Evolutionary conservation across 2,113 vertebrate species (phyloP).

Genomic region (Antigone vipio): DNA sequence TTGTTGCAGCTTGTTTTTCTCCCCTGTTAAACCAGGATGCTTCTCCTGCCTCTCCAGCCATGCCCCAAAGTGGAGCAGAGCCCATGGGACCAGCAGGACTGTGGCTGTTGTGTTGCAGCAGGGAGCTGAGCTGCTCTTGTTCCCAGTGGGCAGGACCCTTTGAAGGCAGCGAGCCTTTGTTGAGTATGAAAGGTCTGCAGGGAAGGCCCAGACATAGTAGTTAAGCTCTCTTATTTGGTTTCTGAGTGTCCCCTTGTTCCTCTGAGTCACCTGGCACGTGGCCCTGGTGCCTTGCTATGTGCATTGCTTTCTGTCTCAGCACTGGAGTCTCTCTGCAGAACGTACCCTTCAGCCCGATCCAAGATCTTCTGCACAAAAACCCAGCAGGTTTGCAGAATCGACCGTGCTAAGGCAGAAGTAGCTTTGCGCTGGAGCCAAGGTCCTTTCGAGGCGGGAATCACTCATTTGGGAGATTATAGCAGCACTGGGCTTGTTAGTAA

Average conservation of each 20-base stretch:
- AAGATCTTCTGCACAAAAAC: background rate
- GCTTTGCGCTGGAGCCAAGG: background rate
- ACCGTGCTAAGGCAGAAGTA: conserved; percentile 38
- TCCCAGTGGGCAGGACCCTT: background rate
- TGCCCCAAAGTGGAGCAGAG: background rate
- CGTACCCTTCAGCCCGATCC: background rate
- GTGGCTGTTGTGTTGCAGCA: background rate
- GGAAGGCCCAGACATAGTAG: background rate
- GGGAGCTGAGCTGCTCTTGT: background rate
- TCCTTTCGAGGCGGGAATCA: conserved; percentile 20
- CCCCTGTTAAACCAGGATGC: background rate
- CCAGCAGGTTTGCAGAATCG: background rate
- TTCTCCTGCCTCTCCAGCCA: background rate
- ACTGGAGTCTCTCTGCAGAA: conserved; percentile 11
- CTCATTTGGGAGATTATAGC: conserved; percentile 9
- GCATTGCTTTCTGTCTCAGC: background rate
- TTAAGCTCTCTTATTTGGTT: background rate
- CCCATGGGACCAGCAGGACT: background rate
- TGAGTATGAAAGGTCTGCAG: background rate
- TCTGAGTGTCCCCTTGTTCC: background rate
- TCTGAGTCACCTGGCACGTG: background rate
- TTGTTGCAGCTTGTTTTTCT: background rate
- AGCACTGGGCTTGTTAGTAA: background rate
- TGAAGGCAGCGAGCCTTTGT: background rate
- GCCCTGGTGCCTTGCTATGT: background rate